These are phyloP conservation scores for Triplophysa siluroides DNA, from an alignment of 2,113 vertebrate species.

Conservation along the genomic window DNA sequence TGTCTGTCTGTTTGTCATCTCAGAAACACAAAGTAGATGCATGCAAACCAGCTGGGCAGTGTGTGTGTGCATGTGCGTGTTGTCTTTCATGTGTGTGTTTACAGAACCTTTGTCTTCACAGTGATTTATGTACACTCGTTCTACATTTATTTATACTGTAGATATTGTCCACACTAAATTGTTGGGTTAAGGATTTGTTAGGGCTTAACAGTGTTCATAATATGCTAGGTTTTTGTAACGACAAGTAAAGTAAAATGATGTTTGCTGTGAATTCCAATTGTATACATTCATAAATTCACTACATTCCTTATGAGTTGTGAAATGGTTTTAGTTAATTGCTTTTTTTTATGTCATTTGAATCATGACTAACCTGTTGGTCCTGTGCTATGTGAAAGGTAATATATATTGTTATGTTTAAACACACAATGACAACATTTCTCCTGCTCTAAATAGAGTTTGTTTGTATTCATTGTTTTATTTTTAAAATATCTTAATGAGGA, in stretches of 20 bases:
- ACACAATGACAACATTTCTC: not conserved
- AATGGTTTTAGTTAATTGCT: not conserved
- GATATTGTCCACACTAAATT: too few species aligned
- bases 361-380: constrained; percentile 3
- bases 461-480: not conserved
- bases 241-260: too few species aligned
- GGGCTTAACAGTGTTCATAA: too few species aligned
- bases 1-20: not conserved
- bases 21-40: not conserved
- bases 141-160: not conserved
- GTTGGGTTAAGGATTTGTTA: too few species aligned
- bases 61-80: not conserved
- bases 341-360: not conserved
- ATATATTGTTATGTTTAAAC: not conserved
- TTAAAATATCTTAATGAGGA: not conserved
- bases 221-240: too few species aligned
- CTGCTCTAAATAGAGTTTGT: not conserved
- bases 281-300: too few species aligned
- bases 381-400: too few species aligned
- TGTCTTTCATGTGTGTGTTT: not conserved
- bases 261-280: too few species aligned
- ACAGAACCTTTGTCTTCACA: not conserved
- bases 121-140: not conserved
- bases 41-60: not conserved
- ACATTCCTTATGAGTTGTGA: not conserved